Percentiles rank a stretch among this genome's conserved stretches.
Conservation (phyloP, 2,113 vertebrate genomes). For the Anser cygnoides region DNA sequence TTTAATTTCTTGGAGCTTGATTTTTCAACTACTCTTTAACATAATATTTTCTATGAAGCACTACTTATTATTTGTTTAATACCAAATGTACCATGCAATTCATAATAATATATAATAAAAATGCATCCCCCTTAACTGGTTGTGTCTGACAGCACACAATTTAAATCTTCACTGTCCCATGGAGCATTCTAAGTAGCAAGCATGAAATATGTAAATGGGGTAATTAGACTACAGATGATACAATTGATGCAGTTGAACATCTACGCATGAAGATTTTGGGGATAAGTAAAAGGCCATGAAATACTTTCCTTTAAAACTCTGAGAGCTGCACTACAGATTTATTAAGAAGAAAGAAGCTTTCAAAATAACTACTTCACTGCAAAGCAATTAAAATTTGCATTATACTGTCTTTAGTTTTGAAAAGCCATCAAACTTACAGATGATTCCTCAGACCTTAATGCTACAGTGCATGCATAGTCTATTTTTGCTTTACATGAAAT, state of each 20-base stretch:
- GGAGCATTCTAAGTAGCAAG: conserved; percentile 14
- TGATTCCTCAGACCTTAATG: neutral
- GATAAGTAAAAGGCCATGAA: conserved; percentile 36
- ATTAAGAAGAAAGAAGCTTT: neutral
- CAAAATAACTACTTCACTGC: conserved; percentile 19
- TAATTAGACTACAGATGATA: conserved; percentile 52
- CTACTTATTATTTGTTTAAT: neutral
- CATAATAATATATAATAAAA: neutral
- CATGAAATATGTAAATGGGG: conserved; percentile 38
- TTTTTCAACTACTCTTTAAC: neutral
- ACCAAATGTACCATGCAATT: neutral
- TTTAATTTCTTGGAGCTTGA: neutral
- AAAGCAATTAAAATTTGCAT: conserved; percentile 54
- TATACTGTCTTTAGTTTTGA: conserved; percentile 18
- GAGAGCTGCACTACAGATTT: conserved; percentile 13
- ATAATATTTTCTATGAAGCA: neutral
- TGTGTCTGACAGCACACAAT: neutral
- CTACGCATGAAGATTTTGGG: conserved; percentile 23
- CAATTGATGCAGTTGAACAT: neutral
- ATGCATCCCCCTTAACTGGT: neutral
- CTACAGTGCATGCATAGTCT: neutral
- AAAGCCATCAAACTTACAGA: conserved; percentile 2
- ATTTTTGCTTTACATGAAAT: neutral
- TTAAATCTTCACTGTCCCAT: neutral
- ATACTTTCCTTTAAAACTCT: conserved; percentile 34